Evolutionary conservation across 2,888 invertebrate species (phyloP).

Genomic region (Phalera bucephala): DNA sequence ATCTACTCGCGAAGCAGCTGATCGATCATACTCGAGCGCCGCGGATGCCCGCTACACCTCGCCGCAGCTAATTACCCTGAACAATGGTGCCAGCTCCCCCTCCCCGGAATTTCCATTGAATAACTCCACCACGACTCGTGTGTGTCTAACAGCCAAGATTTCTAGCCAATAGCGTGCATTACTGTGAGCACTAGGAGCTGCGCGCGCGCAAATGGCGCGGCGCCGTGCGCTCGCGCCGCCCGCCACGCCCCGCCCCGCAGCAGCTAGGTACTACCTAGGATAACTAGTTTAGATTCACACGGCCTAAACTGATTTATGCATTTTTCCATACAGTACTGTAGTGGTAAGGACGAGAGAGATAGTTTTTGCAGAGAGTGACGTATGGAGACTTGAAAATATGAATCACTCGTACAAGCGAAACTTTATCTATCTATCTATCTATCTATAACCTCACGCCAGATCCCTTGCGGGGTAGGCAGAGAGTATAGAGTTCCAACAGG

Average conservation of each 20-base stretch:
- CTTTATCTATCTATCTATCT: too few species aligned
- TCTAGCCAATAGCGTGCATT: slow-evolving; percentile 1
- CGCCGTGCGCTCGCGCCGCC: slow-evolving; percentile 63
- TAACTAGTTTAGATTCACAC: slow-evolving; percentile 23
- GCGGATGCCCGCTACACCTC: background rate
- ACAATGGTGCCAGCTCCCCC: slow-evolving; percentile 10
- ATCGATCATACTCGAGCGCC: background rate
- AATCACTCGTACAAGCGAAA: too few species aligned
- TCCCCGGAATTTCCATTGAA: slow-evolving; percentile 22
- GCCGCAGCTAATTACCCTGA: slow-evolving; percentile 2
- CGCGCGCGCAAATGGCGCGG: slow-evolving; percentile 35
- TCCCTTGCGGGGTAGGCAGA: too few species aligned
- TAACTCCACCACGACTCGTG: slow-evolving; percentile 2
- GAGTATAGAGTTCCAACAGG: too few species aligned
- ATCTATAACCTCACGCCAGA: too few species aligned
- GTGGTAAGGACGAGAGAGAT: too few species aligned
- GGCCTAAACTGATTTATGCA: background rate
- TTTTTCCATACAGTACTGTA: too few species aligned
- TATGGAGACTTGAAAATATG: too few species aligned
- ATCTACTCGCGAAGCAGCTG: too few species aligned
- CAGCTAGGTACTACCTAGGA: slow-evolving; percentile 21
- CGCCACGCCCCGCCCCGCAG: slow-evolving; percentile 29
- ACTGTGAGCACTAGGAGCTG: slow-evolving; percentile 23
- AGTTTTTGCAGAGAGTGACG: too few species aligned
- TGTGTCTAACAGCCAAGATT: background rate